These are phyloP conservation scores for Oryzias celebensis DNA, from an alignment of 2,113 vertebrate species.

Conservation along the genomic window DNA sequence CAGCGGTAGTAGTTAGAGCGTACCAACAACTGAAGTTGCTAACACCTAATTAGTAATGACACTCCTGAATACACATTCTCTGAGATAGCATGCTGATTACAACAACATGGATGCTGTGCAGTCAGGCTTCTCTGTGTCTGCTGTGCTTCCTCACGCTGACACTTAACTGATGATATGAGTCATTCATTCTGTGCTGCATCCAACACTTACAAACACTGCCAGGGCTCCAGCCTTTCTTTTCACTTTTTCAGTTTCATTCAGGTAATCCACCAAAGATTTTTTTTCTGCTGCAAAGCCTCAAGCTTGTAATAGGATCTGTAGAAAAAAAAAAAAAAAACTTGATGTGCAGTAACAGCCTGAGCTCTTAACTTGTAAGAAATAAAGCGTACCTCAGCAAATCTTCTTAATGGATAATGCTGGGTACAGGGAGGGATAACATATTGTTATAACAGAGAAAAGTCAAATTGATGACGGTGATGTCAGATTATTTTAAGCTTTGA, in stretches of 20 bases:
- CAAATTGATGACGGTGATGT: background rate
- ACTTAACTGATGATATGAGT: conserved; percentile 35
- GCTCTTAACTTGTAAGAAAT: conserved; percentile 31
- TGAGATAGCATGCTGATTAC: conserved; percentile 42
- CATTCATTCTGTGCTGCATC: conserved; percentile 12
- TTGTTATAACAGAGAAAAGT: conserved; percentile 1
- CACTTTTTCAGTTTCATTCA: conserved; percentile 30
- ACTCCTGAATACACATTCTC: conserved; percentile 32
- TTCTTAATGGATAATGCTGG: conserved; percentile 51
- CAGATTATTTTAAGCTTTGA: conserved; percentile 2
- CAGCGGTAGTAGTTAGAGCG: conserved; percentile 25
- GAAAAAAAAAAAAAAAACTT: conserved; percentile 11
- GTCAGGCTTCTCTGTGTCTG: conserved; percentile 10
- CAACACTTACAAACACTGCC: conserved; percentile 28
- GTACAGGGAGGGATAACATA: conserved; percentile 32
- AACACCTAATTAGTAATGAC: conserved; percentile 51
- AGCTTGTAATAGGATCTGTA: conserved; percentile 48
- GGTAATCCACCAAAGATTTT: conserved; percentile 37
- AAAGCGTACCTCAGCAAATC: conserved; percentile 34
- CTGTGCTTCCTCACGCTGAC: conserved; percentile 25
- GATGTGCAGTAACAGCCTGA: conserved; percentile 27
- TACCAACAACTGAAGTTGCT: conserved; percentile 29
- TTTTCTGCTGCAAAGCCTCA: conserved; percentile 16
- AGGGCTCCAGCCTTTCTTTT: conserved; percentile 2
- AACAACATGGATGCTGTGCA: conserved; percentile 3